A percentile compares a stretch with the other conserved stretches of the same genome.
These are phyloP conservation scores for Plectrocnemia conspersa DNA, from an alignment of 1,140 invertebrate species.

Conservation along the genomic window DNA sequence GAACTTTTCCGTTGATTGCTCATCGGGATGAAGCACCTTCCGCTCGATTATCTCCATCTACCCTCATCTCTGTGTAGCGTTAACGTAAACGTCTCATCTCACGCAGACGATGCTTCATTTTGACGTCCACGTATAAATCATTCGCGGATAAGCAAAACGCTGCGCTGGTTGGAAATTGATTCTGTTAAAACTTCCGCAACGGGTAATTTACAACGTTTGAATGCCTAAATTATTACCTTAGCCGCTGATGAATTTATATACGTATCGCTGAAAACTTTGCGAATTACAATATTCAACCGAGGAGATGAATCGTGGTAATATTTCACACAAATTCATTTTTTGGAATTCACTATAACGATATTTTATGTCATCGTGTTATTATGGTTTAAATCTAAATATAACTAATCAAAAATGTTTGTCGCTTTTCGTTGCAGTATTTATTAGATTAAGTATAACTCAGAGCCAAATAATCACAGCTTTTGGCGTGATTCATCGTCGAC, in stretches of 20 bases:
- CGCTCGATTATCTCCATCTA: neutral
- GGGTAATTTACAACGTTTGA: constrained; percentile 6
- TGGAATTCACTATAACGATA: no score
- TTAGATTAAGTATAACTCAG: constrained; percentile 1
- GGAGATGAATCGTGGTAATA: neutral
- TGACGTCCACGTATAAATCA: constrained; percentile 1
- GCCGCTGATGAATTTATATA: constrained; percentile 1
- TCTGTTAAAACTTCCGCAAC: constrained; percentile 4
- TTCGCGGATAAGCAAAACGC: neutral
- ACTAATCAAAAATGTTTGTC: constrained; percentile 1
- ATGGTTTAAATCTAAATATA: no score
- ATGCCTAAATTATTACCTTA: constrained; percentile 3
- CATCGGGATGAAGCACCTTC: constrained; percentile 4
- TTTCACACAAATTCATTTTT: no score
- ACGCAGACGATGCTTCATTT: neutral
- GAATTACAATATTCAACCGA: constrained; percentile 1
- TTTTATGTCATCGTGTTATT: no score
- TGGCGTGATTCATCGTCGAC: neutral
- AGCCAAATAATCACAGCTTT: neutral
- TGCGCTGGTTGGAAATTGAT: neutral
- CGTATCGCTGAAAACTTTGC: no score
- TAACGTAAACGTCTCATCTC: no score
- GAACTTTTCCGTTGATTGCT: no score
- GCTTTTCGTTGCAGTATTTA: neutral
- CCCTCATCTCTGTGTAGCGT: no score